Evolutionary conservation across 2,797 vertebrate genomes (phyloP).

Genomic region (Luscinia megarhynchos): DNA sequence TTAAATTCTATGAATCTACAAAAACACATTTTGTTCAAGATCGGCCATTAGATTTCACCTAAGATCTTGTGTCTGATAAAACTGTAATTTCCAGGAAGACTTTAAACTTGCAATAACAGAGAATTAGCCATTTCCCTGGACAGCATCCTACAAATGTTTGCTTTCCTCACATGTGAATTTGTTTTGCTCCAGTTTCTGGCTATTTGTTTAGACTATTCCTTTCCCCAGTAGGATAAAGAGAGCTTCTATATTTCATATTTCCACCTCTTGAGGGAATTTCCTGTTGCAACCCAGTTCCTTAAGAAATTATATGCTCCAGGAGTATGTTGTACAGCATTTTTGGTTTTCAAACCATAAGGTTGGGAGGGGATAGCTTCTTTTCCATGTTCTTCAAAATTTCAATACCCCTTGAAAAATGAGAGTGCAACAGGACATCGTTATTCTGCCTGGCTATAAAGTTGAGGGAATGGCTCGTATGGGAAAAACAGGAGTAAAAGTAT

Average conservation of each 20-base stretch:
- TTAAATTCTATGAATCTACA: neutral
- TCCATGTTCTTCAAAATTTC: neutral
- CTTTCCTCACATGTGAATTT: neutral
- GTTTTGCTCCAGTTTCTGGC: neutral
- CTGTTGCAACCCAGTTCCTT: neutral
- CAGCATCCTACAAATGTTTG: neutral
- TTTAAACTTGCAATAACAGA: neutral
- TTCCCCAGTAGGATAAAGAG: neutral
- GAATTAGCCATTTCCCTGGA: neutral
- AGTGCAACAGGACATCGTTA: accelerated
- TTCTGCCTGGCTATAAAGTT: neutral
- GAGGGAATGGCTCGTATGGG: neutral
- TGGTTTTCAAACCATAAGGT: neutral
- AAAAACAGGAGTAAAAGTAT: neutral
- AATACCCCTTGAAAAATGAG: neutral
- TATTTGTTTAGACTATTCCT: neutral
- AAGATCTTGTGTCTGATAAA: neutral
- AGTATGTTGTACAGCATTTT: neutral
- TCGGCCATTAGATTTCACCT: neutral
- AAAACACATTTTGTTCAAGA: neutral
- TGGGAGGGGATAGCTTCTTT: neutral
- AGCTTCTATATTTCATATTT: neutral
- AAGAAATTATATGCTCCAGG: neutral
- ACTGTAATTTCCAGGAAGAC: neutral
- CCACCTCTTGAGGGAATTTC: neutral